Evolutionary conservation across 2,888 invertebrate genomes (phyloP), one percentile per base, ranked within the genome.

Genomic region (Patella caerulea): DNA sequence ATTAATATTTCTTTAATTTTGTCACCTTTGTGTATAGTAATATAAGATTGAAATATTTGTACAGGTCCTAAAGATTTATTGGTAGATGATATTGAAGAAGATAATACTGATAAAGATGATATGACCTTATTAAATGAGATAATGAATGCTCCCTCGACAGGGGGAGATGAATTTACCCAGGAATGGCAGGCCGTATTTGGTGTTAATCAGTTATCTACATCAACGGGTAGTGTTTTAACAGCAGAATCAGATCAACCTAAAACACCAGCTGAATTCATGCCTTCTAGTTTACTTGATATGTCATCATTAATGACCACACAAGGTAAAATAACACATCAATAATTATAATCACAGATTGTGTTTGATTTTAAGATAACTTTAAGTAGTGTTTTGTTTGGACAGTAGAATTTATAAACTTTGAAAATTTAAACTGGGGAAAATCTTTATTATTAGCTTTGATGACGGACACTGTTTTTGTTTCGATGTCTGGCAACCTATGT

Each of bases 71-170:
- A 84, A 79, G 92, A 92, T 82, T 86, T 92, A 72, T 84, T 92
- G 70, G 87, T 90, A 29, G 91, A 90, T 29, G 88, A 91, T 73
- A 79, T 88, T 59, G 86, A 89, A 73, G 79, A 88, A 34, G 89
- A 89, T 73, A 91, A 92, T 78, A 76, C 85, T 3, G 91, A 92
- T 73, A 91, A 91, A 81, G 92, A 92, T 85, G 92, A 92, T 82
- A 88, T 92, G 86, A 87, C 90, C 5, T 86, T 92, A 74, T 86
- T 93, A 75, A 92, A 92, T 79, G 92, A 93, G 83, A 92, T 93
- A 75, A 87, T 92, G 56, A 91, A 91, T 73, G 88, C 89, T 3
- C 89, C 91, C 0, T 88, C 89, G 12, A 84, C 85, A 5, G 90
- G 89, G 0, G 90, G 88, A 70, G 90, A 90, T 78, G 90, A 91